These are phyloP conservation scores for Aphaenogaster floridana DNA, from an alignment of 1,140 invertebrate species.

Conservation along the genomic window DNA sequence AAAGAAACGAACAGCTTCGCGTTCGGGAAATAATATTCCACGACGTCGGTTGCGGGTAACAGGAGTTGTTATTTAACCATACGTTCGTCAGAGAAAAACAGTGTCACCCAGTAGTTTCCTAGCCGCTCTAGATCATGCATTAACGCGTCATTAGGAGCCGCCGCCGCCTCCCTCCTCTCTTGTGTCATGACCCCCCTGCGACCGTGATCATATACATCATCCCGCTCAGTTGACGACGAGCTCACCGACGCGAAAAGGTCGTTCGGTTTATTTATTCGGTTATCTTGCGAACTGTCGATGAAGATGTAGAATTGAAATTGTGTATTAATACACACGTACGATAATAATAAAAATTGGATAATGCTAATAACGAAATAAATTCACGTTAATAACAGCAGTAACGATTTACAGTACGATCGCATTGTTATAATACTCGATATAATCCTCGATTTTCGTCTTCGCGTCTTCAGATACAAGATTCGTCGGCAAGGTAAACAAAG, in stretches of 20 bases:
- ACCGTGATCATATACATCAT: slow-evolving; percentile 15
- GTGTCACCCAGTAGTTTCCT: slow-evolving; percentile 23
- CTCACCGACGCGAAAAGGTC: background rate
- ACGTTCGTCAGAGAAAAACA: slow-evolving; percentile 14
- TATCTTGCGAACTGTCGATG: background rate
- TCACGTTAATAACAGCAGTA: background rate
- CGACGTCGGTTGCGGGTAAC: background rate
- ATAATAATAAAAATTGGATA: background rate
- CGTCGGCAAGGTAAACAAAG: background rate
- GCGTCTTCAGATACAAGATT: background rate
- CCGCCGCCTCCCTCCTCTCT: background rate
- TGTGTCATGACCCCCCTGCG: background rate
- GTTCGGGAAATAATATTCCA: slow-evolving; percentile 36
- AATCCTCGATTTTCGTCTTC: background rate
- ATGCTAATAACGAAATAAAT: background rate
- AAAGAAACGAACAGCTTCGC: background rate
- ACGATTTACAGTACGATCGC: background rate
- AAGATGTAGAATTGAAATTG: background rate
- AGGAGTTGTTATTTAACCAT: slow-evolving; percentile 5
- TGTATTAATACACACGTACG: background rate
- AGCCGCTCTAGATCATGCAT: slow-evolving; percentile 33
- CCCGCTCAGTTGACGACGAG: background rate
- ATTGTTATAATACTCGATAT: background rate
- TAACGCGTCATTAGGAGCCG: slow-evolving; percentile 36
- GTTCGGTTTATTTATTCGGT: background rate